phyloP scores from a whole-genome alignment of 2,113 vertebrate species.

The Stegastes partitus region DNA sequence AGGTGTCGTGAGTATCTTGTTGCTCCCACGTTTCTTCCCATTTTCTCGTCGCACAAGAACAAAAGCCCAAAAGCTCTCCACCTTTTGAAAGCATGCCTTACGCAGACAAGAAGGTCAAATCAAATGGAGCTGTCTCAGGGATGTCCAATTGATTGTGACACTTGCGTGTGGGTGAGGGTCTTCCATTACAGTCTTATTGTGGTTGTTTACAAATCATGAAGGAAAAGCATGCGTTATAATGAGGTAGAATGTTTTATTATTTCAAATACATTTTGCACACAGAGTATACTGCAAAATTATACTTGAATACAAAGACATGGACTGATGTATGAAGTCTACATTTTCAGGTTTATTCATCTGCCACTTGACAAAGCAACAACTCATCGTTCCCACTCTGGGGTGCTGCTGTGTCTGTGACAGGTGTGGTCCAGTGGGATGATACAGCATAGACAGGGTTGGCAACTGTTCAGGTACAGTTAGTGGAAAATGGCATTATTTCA shows the following conservation, averaged over 20 bases:
- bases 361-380: constrained; percentile 46
- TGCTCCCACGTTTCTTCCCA: constrained; percentile 53
- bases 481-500: constrained; percentile 11
- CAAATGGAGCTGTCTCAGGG: constrained; percentile 83
- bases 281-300: constrained; percentile 64
- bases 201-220: constrained; percentile 45
- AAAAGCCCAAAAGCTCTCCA: constrained; percentile 36
- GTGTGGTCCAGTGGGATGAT: constrained; percentile 21
- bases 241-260: constrained; percentile 64
- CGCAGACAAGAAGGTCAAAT: constrained; percentile 70
- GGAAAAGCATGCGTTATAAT: constrained; percentile 61
- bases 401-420: constrained; percentile 43
- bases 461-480: constrained; percentile 51
- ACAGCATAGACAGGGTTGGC: constrained; percentile 32
- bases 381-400: constrained; percentile 30
- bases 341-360: constrained; percentile 64
- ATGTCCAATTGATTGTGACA: constrained; percentile 81
- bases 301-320: constrained; percentile 76
- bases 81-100: constrained; percentile 75
- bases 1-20: constrained; percentile 75
- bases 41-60: constrained; percentile 47
- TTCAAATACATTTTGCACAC: constrained; percentile 75
- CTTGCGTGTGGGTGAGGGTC: constrained; percentile 75
- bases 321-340: constrained; percentile 53
- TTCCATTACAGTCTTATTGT: constrained; percentile 74